These are phyloP conservation scores for Tipula unca DNA, from an alignment of 2,888 invertebrate genomes.

Conservation along the genomic window DNA sequence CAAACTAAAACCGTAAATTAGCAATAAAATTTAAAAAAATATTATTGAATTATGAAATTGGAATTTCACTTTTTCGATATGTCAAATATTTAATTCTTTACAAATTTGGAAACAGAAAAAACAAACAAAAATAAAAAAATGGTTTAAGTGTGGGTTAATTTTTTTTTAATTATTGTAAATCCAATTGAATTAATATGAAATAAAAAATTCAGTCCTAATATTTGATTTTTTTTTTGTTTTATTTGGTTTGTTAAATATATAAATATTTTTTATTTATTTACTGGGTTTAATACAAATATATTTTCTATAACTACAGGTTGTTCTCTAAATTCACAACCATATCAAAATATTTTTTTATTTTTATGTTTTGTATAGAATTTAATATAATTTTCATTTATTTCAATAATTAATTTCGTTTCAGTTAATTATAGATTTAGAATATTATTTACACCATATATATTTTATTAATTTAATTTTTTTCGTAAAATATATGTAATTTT, in stretches of 20 bases:
- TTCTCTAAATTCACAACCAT: constrained; percentile 20
- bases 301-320: constrained; percentile 19
- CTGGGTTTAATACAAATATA: neutral
- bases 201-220: neutral
- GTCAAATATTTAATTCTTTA: neutral
- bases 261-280: neutral
- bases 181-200: neutral
- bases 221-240: neutral
- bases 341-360: constrained; percentile 16
- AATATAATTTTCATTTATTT: neutral
- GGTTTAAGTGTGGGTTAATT: neutral
- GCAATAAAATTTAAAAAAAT: neutral
- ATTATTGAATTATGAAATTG: neutral
- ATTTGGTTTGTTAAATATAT: neutral
- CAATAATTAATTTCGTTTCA: constrained; percentile 9
- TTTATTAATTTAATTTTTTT: neutral
- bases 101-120: neutral
- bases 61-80: neutral
- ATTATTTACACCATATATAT: constrained; percentile 1
- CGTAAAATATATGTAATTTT: neutral
- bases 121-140: neutral
- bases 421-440: neutral
- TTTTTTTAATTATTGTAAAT: neutral
- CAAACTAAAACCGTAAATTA: neutral
- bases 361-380: neutral